These are phyloP conservation scores for Bubo scandiacus DNA, from an alignment of 2,113 vertebrate genomes.

Conservation along the genomic window DNA sequence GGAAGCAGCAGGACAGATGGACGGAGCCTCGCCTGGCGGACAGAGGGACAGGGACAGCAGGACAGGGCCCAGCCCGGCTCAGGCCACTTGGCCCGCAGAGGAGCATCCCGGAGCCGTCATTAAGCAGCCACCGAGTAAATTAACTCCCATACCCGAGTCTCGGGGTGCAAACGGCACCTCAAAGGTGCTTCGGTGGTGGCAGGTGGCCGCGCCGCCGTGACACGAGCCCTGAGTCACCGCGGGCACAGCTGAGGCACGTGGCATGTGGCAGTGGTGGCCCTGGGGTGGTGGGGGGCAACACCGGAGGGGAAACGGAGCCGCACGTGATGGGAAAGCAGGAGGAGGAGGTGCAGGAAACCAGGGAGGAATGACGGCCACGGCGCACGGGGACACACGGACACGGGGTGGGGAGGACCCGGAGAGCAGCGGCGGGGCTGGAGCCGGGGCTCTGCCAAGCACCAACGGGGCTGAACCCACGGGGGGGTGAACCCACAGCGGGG, in stretches of 20 bases:
- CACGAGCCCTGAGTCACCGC: neutral
- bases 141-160: neutral
- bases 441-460: neutral
- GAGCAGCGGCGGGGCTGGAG: neutral
- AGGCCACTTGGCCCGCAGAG: rapidly evolving
- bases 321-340: neutral
- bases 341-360: neutral
- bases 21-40: neutral
- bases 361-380: neutral
- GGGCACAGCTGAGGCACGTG: neutral
- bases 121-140: neutral
- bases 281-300: neutral
- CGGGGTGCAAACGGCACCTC: neutral
- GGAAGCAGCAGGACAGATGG: neutral
- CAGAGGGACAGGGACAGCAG: neutral
- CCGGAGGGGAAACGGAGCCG: rapidly evolving
- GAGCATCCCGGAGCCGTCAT: neutral
- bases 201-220: rapidly evolving
- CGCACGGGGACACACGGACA: rapidly evolving
- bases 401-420: neutral
- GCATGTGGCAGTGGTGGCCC: rapidly evolving
- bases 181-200: neutral
- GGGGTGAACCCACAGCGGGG: no score
- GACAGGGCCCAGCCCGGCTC: neutral
- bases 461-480: neutral